phyloP scores from a whole-genome alignment of 2,113 vertebrate genomes.

The Psilopsiagon aymara region DNA sequence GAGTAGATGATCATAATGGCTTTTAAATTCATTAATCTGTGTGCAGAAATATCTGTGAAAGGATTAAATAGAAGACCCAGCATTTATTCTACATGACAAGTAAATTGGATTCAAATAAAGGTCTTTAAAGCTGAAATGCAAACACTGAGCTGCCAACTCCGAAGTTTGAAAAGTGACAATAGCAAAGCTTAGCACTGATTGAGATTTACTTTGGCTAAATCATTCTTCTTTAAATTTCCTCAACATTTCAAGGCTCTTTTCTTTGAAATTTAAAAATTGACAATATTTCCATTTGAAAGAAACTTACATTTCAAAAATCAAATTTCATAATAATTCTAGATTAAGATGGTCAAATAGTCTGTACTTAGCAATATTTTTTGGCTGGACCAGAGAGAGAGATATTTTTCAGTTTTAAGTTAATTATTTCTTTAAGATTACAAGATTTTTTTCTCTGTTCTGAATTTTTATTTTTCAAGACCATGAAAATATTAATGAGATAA shows the following conservation, averaged over 20 bases:
- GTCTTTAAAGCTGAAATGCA: constrained; percentile 58
- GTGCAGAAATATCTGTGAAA: constrained; percentile 48
- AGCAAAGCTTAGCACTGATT: neutral
- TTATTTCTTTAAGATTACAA: neutral
- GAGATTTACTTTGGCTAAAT: neutral
- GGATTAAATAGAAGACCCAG: constrained; percentile 37
- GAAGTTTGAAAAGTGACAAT: neutral
- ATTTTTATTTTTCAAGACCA: neutral
- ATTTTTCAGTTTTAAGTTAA: neutral
- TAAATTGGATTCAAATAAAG: constrained; percentile 56
- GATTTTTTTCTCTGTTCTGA: neutral
- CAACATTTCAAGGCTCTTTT: neutral
- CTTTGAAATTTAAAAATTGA: neutral
- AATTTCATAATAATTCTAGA: neutral
- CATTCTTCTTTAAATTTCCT: neutral
- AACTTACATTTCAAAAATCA: neutral
- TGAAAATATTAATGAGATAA: constrained; percentile 3
- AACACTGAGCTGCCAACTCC: neutral
- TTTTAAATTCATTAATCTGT: constrained; percentile 59
- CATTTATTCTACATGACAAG: constrained; percentile 60
- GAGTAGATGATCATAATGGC: constrained; percentile 27
- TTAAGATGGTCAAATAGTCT: neutral
- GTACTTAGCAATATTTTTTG: neutral
- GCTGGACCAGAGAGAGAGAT: neutral
- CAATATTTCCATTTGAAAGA: neutral